These are phyloP conservation scores for Bombus superbus DNA, from an alignment of 1,140 invertebrate genomes.

Conservation along the genomic window DNA sequence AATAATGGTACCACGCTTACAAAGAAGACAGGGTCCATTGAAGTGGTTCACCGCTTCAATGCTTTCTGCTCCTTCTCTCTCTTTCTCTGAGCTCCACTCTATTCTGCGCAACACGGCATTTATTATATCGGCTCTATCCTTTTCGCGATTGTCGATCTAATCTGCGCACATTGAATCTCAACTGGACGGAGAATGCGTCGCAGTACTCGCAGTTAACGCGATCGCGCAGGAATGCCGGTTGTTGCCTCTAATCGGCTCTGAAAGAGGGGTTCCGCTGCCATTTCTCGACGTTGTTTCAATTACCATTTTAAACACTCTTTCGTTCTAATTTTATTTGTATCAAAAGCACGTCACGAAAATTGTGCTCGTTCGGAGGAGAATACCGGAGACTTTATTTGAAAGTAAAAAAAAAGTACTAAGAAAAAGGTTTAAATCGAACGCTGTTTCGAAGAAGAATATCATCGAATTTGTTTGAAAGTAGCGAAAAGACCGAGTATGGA, in stretches of 20 bases:
- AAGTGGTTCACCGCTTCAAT: slow-evolving; percentile 60
- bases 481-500: too few relatives aligned
- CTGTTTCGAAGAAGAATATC: neutral
- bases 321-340: neutral
- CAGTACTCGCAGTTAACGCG: slow-evolving; percentile 49
- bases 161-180: slow-evolving; percentile 46
- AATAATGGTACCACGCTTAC: slow-evolving; percentile 70
- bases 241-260: slow-evolving; percentile 17
- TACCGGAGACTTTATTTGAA: neutral
- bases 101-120: slow-evolving; percentile 4
- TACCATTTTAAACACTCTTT: neutral
- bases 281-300: neutral
- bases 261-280: slow-evolving; percentile 1
- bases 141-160: slow-evolving; percentile 56
- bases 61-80: slow-evolving; percentile 42
- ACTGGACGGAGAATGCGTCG: slow-evolving; percentile 48
- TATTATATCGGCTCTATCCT: slow-evolving; percentile 44
- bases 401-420: too few relatives aligned
- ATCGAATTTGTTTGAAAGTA: neutral
- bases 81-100: slow-evolving; percentile 19
- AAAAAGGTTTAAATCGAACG: neutral
- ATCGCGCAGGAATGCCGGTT: slow-evolving; percentile 26
- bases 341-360: neutral
- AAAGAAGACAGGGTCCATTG: slow-evolving; percentile 62
- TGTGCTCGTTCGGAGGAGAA: neutral